Evolutionary conservation across 2,113 vertebrate genomes (phyloP).

Genomic region (Indri indri): DNA sequence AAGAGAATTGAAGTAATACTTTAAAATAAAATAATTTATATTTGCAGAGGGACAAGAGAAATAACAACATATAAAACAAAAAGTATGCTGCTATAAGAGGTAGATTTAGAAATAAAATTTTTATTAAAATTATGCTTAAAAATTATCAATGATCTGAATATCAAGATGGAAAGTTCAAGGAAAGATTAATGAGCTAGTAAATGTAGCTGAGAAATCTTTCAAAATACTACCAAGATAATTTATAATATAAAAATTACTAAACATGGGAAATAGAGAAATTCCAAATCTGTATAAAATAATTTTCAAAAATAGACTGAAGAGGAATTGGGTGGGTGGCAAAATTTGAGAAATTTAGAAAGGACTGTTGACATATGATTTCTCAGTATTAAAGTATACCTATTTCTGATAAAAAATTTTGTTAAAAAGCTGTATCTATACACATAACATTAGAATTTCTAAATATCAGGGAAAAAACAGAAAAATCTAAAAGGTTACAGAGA

Average conservation of each 20-base stretch:
- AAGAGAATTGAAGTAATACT: no score
- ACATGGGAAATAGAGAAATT: background rate
- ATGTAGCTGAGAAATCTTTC: background rate
- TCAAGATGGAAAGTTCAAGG: background rate
- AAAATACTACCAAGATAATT: background rate
- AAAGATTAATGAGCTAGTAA: background rate
- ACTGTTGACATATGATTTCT: background rate
- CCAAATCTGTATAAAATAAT: background rate
- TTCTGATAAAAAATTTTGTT: background rate
- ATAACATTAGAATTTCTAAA: background rate
- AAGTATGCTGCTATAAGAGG: background rate
- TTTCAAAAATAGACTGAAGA: background rate
- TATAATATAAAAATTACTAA: background rate
- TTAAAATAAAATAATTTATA: background rate
- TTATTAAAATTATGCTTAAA: background rate
- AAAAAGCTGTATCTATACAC: background rate
- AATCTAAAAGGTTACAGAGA: background rate
- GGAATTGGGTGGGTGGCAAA: accelerated
- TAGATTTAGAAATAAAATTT: background rate
- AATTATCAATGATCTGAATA: background rate
- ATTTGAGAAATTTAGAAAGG: background rate
- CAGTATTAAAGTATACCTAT: background rate
- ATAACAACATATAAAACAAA: background rate
- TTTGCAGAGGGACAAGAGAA: background rate
- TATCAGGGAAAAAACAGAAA: background rate